Percentiles rank a stretch among this genome's conserved stretches.
These are phyloP conservation scores for Myotis findleyi DNA, from an alignment of 2,797 vertebrate genomes.

Conservation along the genomic window DNA sequence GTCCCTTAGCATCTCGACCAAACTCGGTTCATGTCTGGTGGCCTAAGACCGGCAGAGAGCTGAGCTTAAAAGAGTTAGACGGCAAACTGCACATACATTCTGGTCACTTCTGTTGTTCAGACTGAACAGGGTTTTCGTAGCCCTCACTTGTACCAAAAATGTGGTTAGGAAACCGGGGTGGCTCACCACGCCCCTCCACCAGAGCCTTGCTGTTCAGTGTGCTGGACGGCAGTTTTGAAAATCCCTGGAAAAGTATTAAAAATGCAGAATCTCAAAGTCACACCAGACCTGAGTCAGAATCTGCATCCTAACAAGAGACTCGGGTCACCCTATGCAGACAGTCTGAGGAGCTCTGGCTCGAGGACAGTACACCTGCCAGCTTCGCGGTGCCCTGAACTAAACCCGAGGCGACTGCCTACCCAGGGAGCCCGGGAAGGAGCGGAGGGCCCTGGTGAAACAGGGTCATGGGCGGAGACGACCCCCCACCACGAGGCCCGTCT, in stretches of 20 bases:
- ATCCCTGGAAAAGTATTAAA: not conserved
- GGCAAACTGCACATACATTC: not conserved
- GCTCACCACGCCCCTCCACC: fast-evolving
- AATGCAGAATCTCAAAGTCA: slow-evolving; percentile 16
- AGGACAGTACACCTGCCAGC: not conserved
- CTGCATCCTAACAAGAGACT: not conserved
- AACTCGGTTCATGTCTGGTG: not conserved
- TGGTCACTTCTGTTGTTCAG: not conserved
- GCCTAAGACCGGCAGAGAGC: not conserved
- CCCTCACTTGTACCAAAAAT: not conserved
- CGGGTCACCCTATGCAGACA: not conserved
- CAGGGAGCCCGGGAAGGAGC: not conserved
- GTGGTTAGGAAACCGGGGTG: not conserved
- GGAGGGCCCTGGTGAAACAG: not conserved
- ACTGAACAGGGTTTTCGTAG: not conserved
- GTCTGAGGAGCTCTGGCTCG: not conserved
- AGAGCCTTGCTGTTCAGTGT: not conserved
- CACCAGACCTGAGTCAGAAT: not conserved
- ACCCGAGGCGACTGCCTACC: not conserved
- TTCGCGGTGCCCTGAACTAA: not conserved
- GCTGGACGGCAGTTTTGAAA: not conserved
- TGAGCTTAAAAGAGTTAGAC: not conserved
- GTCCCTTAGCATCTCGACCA: not conserved
- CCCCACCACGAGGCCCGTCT: not conserved
- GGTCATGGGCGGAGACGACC: not conserved